Conservation (phyloP, 2,113 vertebrate species). For the Amblyopsis rosae region DNA sequence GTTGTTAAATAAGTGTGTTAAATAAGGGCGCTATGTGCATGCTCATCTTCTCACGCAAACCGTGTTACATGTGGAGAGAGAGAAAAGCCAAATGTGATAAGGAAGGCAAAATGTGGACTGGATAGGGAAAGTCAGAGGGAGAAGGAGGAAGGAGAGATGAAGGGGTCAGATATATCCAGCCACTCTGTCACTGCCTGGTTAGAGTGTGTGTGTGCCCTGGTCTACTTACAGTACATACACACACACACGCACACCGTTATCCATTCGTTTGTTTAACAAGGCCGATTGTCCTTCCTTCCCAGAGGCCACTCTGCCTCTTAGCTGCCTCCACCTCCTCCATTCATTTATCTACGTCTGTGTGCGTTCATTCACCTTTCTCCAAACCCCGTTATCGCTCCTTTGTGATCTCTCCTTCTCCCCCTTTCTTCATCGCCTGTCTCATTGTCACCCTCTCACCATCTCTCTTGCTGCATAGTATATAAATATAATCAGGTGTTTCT, state of each 20-base stretch:
- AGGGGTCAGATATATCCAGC: constrained; percentile 19
- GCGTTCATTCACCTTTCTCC: constrained; percentile 34
- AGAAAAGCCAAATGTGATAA: background rate
- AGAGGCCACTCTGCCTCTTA: constrained; percentile 23
- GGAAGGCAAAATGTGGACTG: background rate
- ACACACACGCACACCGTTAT: constrained; percentile 7
- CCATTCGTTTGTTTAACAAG: background rate
- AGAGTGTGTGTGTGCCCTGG: constrained; percentile 26
- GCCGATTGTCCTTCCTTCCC: background rate
- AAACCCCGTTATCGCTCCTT: background rate
- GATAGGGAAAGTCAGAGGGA: background rate
- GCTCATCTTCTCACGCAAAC: constrained; percentile 13
- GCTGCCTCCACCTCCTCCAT: constrained; percentile 21
- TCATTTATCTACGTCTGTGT: constrained; percentile 33
- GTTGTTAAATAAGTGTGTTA: too few relatives aligned
- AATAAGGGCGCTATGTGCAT: background rate
- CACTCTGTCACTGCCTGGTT: constrained; percentile 40
- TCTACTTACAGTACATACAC: constrained; percentile 33
- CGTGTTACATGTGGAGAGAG: constrained; percentile 9
- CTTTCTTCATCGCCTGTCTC: background rate
- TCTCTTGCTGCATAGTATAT: too few relatives aligned
- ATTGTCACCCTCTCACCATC: background rate
- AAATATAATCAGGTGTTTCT: too few relatives aligned
- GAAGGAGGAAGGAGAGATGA: background rate
- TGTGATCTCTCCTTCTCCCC: constrained; percentile 2